These are phyloP conservation scores for Trilocha varians DNA, from an alignment of 2,888 invertebrate genomes.

Conservation along the genomic window DNA sequence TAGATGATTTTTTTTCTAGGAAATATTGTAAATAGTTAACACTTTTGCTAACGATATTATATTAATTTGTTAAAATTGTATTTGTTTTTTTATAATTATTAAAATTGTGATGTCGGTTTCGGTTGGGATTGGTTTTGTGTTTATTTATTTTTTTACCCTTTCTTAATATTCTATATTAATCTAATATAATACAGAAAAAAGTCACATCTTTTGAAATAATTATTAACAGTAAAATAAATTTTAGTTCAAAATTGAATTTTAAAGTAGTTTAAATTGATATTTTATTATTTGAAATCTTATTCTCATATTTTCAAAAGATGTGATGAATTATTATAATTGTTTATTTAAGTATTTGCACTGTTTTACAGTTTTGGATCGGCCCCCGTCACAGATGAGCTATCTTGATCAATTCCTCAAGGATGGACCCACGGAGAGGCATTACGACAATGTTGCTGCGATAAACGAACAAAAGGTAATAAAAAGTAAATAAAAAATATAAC, in stretches of 20 bases:
- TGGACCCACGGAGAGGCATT: conserved; percentile 57
- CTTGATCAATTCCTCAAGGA: conserved; percentile 92
- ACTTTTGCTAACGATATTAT: neutral
- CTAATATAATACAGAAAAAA: neutral
- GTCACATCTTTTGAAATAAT: neutral
- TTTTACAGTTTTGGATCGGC: conserved; percentile 90
- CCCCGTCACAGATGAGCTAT: conserved; percentile 93
- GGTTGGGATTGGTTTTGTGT: conserved; percentile 61
- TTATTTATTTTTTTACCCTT: conserved; percentile 10
- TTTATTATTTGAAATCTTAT: too few relatives aligned
- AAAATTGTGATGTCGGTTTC: conserved; percentile 49
- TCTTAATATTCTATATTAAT: conserved; percentile 9
- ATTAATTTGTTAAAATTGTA: neutral
- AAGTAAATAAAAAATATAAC: too few relatives aligned
- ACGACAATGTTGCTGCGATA: conserved; percentile 59
- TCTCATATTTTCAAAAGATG: too few relatives aligned
- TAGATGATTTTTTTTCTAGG: too few relatives aligned
- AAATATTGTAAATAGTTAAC: conserved; percentile 5
- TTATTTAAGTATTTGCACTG: too few relatives aligned
- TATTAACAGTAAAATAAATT: too few relatives aligned
- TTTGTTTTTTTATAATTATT: conserved; percentile 1
- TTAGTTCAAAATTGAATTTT: too few relatives aligned
- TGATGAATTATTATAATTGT: too few relatives aligned
- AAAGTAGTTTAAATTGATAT: too few relatives aligned
- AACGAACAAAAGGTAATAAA: conserved; percentile 64